A percentile compares a stretch with the other conserved stretches of the same genome.
These are phyloP conservation scores for Helicoverpa zea DNA, from an alignment of 1,140 invertebrate species.

Conservation along the genomic window DNA sequence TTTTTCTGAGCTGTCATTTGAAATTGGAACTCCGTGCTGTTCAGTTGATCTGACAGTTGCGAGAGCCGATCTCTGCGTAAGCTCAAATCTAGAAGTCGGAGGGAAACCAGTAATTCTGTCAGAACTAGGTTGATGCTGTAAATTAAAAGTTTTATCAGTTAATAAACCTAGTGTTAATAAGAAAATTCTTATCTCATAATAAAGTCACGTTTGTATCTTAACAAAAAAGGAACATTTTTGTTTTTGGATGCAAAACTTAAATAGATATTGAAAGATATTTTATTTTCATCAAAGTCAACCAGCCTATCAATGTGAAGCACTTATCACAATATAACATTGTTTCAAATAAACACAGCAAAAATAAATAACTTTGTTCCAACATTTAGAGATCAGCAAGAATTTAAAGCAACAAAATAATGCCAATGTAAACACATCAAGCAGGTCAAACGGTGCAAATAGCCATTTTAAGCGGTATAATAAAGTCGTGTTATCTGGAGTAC, in stretches of 20 bases:
- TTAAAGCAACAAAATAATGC: background rate
- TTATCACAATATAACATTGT: too few species aligned
- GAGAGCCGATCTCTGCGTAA: conserved; percentile 54
- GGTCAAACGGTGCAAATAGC: conserved; percentile 1
- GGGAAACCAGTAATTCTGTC: conserved; percentile 58
- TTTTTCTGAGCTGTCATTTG: conserved; percentile 32
- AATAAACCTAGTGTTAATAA: too few species aligned
- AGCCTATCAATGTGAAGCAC: too few species aligned
- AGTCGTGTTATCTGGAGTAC: conserved; percentile 13
- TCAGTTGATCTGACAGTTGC: conserved; percentile 55
- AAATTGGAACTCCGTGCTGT: conserved; percentile 54
- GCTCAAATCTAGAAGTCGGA: conserved; percentile 60
- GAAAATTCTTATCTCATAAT: too few species aligned
- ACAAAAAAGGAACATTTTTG: too few species aligned
- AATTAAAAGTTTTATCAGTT: too few species aligned
- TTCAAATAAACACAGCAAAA: too few species aligned
- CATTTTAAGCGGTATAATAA: conserved; percentile 20
- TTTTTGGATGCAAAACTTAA: too few species aligned
- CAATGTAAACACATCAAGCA: background rate
- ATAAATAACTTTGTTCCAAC: too few species aligned
- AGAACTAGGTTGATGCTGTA: conserved; percentile 63
- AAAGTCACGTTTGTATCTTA: too few species aligned
- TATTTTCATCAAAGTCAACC: too few species aligned
- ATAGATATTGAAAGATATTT: too few species aligned
- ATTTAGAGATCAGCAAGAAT: background rate